A percentile compares a stretch with the other conserved stretches of the same genome.
Conservation (phyloP, 2,888 invertebrate species). For the Elegia similella region DNA sequence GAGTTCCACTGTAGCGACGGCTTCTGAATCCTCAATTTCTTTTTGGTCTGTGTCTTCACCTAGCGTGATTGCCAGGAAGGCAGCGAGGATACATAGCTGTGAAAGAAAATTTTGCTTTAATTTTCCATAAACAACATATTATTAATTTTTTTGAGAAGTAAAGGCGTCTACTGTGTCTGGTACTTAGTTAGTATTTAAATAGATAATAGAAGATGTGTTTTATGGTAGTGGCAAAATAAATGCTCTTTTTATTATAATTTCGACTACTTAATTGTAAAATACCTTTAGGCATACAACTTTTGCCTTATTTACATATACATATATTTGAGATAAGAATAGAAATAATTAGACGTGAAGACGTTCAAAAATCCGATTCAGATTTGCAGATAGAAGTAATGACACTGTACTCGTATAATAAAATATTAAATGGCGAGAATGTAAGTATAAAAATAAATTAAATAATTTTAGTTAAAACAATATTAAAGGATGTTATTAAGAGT, state of each 20-base stretch:
- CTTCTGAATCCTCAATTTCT: slow-evolving; percentile 52
- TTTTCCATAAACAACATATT: background rate
- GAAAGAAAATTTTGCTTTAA: slow-evolving; percentile 20
- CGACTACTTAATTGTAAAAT: background rate
- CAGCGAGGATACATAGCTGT: slow-evolving; percentile 55
- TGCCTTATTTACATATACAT: background rate
- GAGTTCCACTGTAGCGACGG: slow-evolving; percentile 49
- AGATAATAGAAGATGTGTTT: no score
- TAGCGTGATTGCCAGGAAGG: slow-evolving; percentile 55
- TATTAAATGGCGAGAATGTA: no score
- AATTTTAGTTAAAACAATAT: no score
- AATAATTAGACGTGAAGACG: background rate
- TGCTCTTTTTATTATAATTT: no score
- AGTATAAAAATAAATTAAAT: no score
- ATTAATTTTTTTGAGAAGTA: no score
- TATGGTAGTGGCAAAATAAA: no score
- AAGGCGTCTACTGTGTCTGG: no score
- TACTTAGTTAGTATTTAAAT: no score
- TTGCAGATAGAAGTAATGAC: background rate
- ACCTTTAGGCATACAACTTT: background rate
- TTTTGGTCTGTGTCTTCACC: slow-evolving; percentile 45
- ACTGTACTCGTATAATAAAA: no score
- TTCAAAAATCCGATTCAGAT: background rate
- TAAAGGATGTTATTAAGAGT: no score
- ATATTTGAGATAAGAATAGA: background rate